Base-by-base conservation (phyloP, 2,113 vertebrate species). In the Thomomys bottae region DNA sequence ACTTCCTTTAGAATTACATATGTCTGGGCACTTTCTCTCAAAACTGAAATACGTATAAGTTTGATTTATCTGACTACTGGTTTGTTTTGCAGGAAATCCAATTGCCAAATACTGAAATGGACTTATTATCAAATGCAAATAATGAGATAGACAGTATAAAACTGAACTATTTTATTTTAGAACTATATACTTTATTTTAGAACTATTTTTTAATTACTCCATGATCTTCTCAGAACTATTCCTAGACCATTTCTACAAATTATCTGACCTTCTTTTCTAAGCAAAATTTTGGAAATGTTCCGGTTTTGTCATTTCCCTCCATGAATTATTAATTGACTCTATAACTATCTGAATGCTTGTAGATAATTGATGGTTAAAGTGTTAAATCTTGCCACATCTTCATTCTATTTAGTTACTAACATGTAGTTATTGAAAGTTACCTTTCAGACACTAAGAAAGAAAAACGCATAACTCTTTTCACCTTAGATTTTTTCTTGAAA, bases 51-150 rank as follows among this genome's bases (percentile, higher is more conserved):
- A 30, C 59, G 24, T 9, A 4, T 70, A 34, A 88, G 32, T 21
- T 71, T 85, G 45, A 66, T 23, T 75, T 94, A 36, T 87, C 40
- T 80, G 6, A 86, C 72, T 80, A 45, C 38, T 36, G 67, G 57
- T 5, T n/a, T n/a, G 21, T 63, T 85, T 78, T 78, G 34, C 54
- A 88, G 88, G 84, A 90, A 64, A 94, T 84, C 30, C 49, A 12
- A 71, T 68, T 68, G 40, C 45, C 4, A 92, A 79, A 84, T 87
- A 64, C 8, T 77, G 34, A 87, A 34, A 61, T 30, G 59, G n/a
- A 59, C 28, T 28, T 28, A 88, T 78, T 90, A 12, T 88, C 8
- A 49, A 79, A 24, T 45, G 26, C 21, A 49, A 67, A 45, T 20
- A 88, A 76, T 11, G 4, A 80, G 54, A 18, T 42, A 40, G 45